Conservation (phyloP, 2,797 vertebrate genomes). For the Thamnophis elegans region DNA sequence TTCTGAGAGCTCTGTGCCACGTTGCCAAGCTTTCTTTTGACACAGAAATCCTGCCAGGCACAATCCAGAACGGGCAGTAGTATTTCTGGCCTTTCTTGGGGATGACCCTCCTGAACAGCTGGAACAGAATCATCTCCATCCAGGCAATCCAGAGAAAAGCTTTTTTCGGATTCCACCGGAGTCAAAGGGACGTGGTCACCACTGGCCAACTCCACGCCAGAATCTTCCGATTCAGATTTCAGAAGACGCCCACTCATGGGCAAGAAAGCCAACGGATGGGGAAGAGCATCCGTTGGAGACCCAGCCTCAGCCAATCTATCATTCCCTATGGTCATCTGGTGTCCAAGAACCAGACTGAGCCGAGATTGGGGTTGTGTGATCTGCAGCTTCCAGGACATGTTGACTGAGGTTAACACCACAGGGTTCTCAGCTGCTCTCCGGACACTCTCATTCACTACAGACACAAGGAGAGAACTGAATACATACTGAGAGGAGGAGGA, state of each 20-base stretch:
- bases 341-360: neutral
- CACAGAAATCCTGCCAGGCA: constrained; percentile 10
- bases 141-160: constrained; percentile 57
- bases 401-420: constrained; percentile 62
- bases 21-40: constrained; percentile 57
- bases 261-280: neutral
- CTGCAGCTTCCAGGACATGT: constrained; percentile 66
- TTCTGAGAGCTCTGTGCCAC: constrained; percentile 54
- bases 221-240: constrained; percentile 82
- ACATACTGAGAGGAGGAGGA: no score
- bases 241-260: constrained; percentile 8
- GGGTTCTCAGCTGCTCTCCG: constrained; percentile 50
- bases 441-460: constrained; percentile 45
- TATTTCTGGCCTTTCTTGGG: rapidly evolving
- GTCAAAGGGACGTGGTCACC: constrained; percentile 62
- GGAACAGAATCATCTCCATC: neutral
- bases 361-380: constrained; percentile 29
- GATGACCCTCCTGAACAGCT: rapidly evolving
- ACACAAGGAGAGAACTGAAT: no score
- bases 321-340: neutral
- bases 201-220: constrained; percentile 82
- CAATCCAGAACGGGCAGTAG: neutral
- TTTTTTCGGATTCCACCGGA: constrained; percentile 56
- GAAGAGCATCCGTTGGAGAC: neutral
- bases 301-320: neutral